phyloP scores from a whole-genome alignment of 1,140 invertebrate genomes.

The Macrocentrus cingulum region DNA sequence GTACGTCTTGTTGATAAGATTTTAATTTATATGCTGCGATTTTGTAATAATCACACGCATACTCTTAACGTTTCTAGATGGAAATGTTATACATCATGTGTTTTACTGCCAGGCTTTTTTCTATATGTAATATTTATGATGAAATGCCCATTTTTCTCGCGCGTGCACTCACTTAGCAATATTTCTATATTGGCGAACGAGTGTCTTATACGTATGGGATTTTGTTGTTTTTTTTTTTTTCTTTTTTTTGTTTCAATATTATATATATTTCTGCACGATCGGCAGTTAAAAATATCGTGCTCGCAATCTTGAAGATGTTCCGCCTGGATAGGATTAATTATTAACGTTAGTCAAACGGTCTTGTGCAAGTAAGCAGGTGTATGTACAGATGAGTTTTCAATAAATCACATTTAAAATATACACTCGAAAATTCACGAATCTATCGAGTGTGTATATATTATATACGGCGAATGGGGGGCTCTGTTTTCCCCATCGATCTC shows the following conservation, averaged over 20 bases:
- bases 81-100: constrained; percentile 35
- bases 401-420: constrained; percentile 31
- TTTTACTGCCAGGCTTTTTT: constrained; percentile 42
- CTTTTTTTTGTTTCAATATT: background rate
- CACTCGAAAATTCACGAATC: constrained; percentile 10
- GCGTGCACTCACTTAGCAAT: background rate
- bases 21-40: constrained; percentile 22
- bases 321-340: constrained; percentile 11
- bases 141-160: background rate
- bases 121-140: constrained; percentile 31
- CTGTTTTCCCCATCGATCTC: constrained; percentile 10
- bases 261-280: background rate
- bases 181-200: background rate
- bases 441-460: too few relatives aligned
- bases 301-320: constrained; percentile 26
- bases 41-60: constrained; percentile 16
- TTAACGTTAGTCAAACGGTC: constrained; percentile 8
- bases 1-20: constrained; percentile 7
- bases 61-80: constrained; percentile 13
- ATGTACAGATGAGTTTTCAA: constrained; percentile 35
- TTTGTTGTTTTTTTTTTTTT: background rate
- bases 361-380: constrained; percentile 21
- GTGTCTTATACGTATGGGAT: too few relatives aligned
- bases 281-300: background rate
- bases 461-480: too few relatives aligned